A percentile compares a stretch with the other conserved stretches of the same genome.
Evolutionary conservation across 2,113 vertebrate species (phyloP).

Genomic region (Carollia perspicillata): DNA sequence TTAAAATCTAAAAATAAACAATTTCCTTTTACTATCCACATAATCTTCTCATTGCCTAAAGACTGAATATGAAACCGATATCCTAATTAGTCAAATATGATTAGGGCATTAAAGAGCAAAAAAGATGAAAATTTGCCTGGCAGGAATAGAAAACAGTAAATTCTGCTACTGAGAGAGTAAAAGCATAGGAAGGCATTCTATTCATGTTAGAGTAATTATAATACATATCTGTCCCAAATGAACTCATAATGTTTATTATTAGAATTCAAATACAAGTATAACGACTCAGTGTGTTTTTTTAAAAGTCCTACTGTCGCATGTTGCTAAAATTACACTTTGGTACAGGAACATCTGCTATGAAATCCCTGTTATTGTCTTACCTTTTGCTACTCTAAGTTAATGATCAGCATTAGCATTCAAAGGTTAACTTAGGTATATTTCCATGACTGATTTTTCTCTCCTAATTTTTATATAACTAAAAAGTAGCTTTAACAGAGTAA

Average conservation of each 20-base stretch:
- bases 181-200: not conserved
- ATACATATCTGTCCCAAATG: not conserved
- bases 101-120: not conserved
- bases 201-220: not conserved
- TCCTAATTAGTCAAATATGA: not conserved
- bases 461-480: not conserved
- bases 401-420: not conserved
- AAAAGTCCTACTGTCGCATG: not conserved
- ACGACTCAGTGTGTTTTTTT: not conserved
- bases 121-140: not conserved
- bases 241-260: not conserved
- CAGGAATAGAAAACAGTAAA: not conserved
- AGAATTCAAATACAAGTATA: not conserved
- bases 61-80: not conserved
- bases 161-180: not conserved
- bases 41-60: not conserved
- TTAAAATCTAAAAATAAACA: not conserved
- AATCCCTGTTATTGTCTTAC: not conserved
- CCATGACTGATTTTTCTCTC: not conserved
- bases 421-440: not conserved
- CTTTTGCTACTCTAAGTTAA: not conserved
- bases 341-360: not conserved
- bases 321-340: not conserved
- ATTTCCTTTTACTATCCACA: not conserved
- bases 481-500: not conserved